phyloP scores from a whole-genome alignment of 2,888 invertebrate genomes.

The Pseudolycoriella hygida region DNA sequence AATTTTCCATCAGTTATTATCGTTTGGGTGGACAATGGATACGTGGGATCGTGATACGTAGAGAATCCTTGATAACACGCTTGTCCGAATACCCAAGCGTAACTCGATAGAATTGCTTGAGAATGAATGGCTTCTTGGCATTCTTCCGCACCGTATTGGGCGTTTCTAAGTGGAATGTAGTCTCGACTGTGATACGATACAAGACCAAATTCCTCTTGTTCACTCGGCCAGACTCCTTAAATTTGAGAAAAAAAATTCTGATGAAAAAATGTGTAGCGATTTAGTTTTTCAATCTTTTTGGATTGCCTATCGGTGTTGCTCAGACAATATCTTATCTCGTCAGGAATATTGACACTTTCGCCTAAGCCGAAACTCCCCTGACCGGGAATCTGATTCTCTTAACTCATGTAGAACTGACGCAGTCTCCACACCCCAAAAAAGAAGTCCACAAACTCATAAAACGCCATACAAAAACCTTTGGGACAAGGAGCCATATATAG shows the following conservation, averaged over 20 bases:
- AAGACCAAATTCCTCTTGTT: constrained; percentile 55
- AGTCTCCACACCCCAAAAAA: no score
- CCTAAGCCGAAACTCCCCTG: no score
- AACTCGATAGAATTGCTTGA: constrained; percentile 63
- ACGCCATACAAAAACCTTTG: no score
- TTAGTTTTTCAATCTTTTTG: background rate
- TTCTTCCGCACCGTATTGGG: constrained; percentile 35
- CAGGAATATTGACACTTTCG: no score
- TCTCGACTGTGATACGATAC: constrained; percentile 55
- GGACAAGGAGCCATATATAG: no score
- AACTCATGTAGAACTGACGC: no score
- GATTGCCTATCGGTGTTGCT: no score
- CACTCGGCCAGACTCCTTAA: constrained; percentile 72
- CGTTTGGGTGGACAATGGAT: constrained; percentile 79
- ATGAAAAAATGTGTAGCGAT: background rate
- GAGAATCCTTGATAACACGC: constrained; percentile 80
- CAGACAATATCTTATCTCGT: no score
- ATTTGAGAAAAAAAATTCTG: no score
- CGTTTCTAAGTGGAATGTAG: constrained; percentile 33
- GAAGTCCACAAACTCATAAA: no score
- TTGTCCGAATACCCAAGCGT: constrained; percentile 60
- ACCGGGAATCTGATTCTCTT: no score
- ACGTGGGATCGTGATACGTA: constrained; percentile 75
- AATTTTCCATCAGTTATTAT: constrained; percentile 73
- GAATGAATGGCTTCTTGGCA: constrained; percentile 45